Percentiles rank a stretch among this genome's conserved stretches.
These are phyloP conservation scores for Solea solea DNA, from an alignment of 2,113 vertebrate species.

Conservation along the genomic window DNA sequence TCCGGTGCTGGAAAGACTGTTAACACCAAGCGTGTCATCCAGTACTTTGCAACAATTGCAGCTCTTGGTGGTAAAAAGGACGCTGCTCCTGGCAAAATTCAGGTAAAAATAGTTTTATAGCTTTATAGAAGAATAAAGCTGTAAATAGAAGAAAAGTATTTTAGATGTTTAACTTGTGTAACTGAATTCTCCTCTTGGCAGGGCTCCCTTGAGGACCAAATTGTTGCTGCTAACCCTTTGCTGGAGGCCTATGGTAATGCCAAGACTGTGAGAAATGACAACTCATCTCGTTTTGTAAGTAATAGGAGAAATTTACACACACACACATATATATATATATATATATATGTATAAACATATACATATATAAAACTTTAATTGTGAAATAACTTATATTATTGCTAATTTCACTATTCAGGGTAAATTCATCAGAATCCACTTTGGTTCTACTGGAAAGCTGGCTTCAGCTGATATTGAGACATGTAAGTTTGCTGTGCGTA, in stretches of 20 bases:
- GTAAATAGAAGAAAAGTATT: not conserved
- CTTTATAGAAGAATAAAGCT: not conserved
- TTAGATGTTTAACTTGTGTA: not conserved
- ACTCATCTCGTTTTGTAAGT: constrained; percentile 86
- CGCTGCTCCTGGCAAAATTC: constrained; percentile 79
- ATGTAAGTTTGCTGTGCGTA: constrained; percentile 48
- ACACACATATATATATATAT: too few relatives aligned
- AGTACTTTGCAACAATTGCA: constrained; percentile 96
- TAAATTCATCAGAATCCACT: constrained; percentile 76
- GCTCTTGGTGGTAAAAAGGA: constrained; percentile 78
- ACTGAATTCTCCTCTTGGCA: not conserved
- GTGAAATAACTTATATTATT: not conserved
- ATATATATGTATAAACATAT: too few relatives aligned
- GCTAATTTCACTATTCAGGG: constrained; percentile 42
- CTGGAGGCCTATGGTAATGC: constrained; percentile 89
- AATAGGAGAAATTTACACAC: not conserved
- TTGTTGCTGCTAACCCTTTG: constrained; percentile 78
- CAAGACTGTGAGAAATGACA: constrained; percentile 91
- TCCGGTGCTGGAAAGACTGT: constrained; percentile 96
- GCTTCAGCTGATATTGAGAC: constrained; percentile 73
- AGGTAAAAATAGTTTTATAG: constrained; percentile 76
- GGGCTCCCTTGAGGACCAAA: not conserved
- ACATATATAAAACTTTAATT: too few relatives aligned
- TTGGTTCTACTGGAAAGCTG: constrained; percentile 17
- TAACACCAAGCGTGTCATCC: constrained; percentile 95